A percentile compares a stretch with the other conserved stretches of the same genome.
These are phyloP conservation scores for Drosophila atroscutellata DNA, from an alignment of 2,888 invertebrate species.

Conservation along the genomic window DNA sequence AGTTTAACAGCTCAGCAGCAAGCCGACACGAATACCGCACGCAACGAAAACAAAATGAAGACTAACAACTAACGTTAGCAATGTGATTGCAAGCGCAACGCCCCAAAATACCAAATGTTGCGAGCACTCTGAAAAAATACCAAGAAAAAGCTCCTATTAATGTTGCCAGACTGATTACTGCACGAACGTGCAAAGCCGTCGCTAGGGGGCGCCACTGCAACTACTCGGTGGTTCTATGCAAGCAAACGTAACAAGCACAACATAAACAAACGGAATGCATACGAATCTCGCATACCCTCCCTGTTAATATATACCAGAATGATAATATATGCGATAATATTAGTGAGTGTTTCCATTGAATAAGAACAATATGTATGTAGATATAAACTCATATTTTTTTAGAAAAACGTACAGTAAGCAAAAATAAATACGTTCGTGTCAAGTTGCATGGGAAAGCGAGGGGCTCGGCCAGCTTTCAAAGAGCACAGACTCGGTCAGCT, in stretches of 20 bases:
- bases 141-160: constrained; percentile 23
- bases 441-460: background rate
- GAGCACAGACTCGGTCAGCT: constrained; percentile 45
- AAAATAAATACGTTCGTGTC: background rate
- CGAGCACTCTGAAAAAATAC: constrained; percentile 3
- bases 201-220: constrained; percentile 20
- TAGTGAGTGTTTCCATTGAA: background rate
- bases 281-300: constrained; percentile 9
- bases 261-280: background rate
- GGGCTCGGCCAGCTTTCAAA: background rate
- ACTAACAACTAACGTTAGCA: constrained; percentile 52
- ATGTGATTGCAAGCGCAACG: constrained; percentile 58
- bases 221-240: constrained; percentile 19
- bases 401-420: background rate
- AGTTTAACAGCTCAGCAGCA: constrained; percentile 30
- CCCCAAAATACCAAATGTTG: constrained; percentile 51
- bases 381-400: background rate
- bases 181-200: constrained; percentile 11
- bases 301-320: background rate
- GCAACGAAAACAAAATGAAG: constrained; percentile 63
- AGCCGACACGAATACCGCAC: constrained; percentile 41
- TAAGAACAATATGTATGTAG: background rate
- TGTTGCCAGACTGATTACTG: constrained; percentile 34
- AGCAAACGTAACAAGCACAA: constrained; percentile 7
- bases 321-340: background rate